Base-by-base conservation (phyloP, 2,113 vertebrate species). In the Siniperca knerii region DNA sequence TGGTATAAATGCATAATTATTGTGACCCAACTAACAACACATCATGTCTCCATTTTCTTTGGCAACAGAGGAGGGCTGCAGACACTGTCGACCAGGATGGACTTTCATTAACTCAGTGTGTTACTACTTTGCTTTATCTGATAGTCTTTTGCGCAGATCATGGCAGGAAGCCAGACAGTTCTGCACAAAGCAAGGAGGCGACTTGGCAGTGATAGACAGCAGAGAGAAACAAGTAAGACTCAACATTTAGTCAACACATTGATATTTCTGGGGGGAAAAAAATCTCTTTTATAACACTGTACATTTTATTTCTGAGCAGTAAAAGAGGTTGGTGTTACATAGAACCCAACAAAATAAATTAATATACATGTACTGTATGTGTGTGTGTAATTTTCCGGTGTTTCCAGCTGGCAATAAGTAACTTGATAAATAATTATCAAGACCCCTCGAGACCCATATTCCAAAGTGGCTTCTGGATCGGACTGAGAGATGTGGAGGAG, bases 391-490 rank as follows among this genome's bases (percentile, higher is more conserved):
- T 4, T 90, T 84, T 81, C 37, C 8, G 46, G 13, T 83, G 16
- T 60, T 52, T 2, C 55, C 83, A 96, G 95, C 6, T 92, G 79
- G 86, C 82, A 21, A 2, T 95, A 18, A 55, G 1, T 35, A 40
- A 83, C 0, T 42, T 92, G 48, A 65, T 95, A 83, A 87, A 61
- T 33, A 50, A 20, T n/a, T 62, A 91, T 61, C 20, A 48, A 5
- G 58, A 81, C 25, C 4, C 44, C 9, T 23, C 20, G 0, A 68
- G n/a, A 60, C 0, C 3, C 0, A 25, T 77, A 1, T 0, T 0
- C 25, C 2, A n/a, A 0, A 90, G 10, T 62, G 94, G 93, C 66
- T 95, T 85, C 85, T 96, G 95, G 95, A 92, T 96, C 0, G 95
- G 95, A 50, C 77, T 95, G 68, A 93, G 40, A 55, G 94, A 95